Base-by-base conservation (phyloP, 2,797 vertebrate genomes). In the Salarias fasciatus region DNA sequence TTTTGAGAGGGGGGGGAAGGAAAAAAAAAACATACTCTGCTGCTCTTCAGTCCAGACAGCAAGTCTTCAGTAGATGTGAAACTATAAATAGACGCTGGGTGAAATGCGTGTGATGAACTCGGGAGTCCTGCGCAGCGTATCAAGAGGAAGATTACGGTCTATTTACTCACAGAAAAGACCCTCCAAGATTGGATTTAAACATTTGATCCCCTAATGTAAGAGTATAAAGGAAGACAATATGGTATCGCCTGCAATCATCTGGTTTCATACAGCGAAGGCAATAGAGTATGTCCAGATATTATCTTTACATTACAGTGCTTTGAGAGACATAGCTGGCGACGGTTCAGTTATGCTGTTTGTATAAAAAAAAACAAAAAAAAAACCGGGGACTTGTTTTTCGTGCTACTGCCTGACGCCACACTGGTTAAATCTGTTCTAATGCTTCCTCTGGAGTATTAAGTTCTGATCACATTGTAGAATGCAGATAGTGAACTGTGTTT, bases 381-480 rank as follows among this genome's bases (percentile, higher is more conserved):
- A 71, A 76, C 68, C 53, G 14, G 12, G 46, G 61, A 42, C 58
- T 60, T 38, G 44, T 55, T 75, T 52, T 55, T 62, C 38, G 41
- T 55, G 12, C 76, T 48, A 42, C 24, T 35, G 40, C 36, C 15
- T 13, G 55, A 60, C 7, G 42, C 63, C 18, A 2, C 43, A 12
- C 2, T 41, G 35, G 53, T 46, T 69, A 51, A 72, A 75, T 68
- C 6, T 47, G 24, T 24, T 57, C 43, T 75, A 71, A 60, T 69
- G 64, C 71, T 57, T 5, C 59, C 71, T 80, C 71, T 57, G 12
- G 70, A 79, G 72, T 53, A 51, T 81, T 72, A 30, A 51, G 33
- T 81, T 74, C 62, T 60, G 64, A 80, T 85, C 72, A 49, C 46
- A 73, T 75, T 69, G 58, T 60, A 33, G 53, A 49, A 76, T 54